phyloP scores from a whole-genome alignment of 2,888 invertebrate genomes.

The Eilema depressum region DNA sequence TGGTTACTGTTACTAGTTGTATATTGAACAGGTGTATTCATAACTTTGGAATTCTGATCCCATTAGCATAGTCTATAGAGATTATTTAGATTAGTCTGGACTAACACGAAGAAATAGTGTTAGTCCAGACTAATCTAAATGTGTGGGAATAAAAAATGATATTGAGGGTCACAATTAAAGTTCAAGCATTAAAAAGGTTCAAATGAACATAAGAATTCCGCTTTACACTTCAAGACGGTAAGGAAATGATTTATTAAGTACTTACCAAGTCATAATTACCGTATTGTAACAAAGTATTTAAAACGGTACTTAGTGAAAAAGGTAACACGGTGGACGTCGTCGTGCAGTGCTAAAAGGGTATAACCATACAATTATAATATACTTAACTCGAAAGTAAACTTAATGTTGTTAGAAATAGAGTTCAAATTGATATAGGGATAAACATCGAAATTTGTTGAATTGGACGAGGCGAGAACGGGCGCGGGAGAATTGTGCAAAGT shows the following conservation, averaged over 20 bases:
- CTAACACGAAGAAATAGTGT: too few species aligned
- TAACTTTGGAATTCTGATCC: too few species aligned
- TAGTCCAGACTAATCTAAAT: too few species aligned
- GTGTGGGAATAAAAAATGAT: too few species aligned
- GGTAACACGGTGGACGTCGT: background rate
- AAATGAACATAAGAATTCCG: background rate
- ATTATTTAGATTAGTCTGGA: too few species aligned
- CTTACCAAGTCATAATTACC: background rate
- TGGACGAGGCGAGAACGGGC: too few species aligned
- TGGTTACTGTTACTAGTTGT: too few species aligned
- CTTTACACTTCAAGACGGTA: background rate
- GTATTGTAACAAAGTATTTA: conserved; percentile 5
- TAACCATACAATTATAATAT: background rate
- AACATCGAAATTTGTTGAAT: too few species aligned
- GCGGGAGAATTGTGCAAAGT: too few species aligned
- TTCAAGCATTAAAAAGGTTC: background rate
- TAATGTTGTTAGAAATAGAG: background rate
- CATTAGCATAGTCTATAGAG: too few species aligned
- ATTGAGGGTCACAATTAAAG: background rate
- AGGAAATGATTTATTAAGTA: background rate
- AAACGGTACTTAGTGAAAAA: conserved; percentile 1
- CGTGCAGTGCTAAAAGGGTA: background rate
- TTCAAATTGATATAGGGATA: background rate
- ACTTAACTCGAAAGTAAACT: background rate
- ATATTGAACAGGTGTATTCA: too few species aligned